These are phyloP conservation scores for Tinamus major DNA, from an alignment of 2,797 vertebrate genomes.

Conservation along the genomic window DNA sequence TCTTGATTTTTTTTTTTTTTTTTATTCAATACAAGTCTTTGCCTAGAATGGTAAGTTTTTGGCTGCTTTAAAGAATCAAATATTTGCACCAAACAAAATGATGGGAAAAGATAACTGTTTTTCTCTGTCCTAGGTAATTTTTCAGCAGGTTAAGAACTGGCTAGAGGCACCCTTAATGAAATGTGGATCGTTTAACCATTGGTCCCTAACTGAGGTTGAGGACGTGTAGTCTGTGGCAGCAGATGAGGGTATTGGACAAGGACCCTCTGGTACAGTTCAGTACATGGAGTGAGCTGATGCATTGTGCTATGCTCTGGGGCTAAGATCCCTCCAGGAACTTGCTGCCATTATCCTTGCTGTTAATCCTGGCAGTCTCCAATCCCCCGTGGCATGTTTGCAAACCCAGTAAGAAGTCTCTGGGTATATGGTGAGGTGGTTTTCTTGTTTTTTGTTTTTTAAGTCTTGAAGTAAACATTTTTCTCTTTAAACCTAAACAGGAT, in stretches of 20 bases:
- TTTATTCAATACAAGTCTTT: not conserved
- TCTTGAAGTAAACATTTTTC: not conserved
- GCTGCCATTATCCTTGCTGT: not conserved
- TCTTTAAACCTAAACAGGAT: constrained; percentile 79
- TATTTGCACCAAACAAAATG: not conserved
- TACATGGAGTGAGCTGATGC: not conserved
- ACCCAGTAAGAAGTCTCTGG: not conserved
- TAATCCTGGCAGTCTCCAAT: not conserved
- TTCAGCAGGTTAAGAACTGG: not conserved
- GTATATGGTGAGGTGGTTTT: not conserved
- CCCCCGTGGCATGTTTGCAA: not conserved
- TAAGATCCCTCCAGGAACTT: not conserved
- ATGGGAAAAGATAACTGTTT: not conserved
- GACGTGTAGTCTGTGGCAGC: not conserved
- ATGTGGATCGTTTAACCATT: not conserved
- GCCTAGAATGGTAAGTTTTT: not conserved
- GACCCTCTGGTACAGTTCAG: not conserved
- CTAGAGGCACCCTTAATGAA: not conserved
- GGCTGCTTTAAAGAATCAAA: not conserved
- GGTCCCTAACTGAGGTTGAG: not conserved
- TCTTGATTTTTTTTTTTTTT: not conserved
- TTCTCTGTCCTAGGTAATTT: not conserved
- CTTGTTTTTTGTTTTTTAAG: not conserved
- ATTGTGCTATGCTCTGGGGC: not conserved
- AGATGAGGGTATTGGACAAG: not conserved